phyloP scores from a whole-genome alignment of 1,140 invertebrate genomes.

The Luehdorfia chinensis region DNA sequence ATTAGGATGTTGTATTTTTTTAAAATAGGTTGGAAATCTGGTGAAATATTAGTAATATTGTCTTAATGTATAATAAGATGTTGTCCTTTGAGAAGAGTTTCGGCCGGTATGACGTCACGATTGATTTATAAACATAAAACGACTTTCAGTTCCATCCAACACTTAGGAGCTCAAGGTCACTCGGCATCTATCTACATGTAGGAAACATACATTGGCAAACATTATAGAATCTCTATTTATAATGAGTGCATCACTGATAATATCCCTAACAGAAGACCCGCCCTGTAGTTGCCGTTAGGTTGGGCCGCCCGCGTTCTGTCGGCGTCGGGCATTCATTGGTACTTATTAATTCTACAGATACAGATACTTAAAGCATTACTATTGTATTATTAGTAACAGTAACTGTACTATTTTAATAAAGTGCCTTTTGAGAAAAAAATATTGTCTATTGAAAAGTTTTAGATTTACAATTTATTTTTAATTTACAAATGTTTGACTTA shows the following conservation, averaged over 20 bases:
- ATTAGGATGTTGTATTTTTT: constrained; percentile 4
- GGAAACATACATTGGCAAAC: constrained; percentile 60
- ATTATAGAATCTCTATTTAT: constrained; percentile 60
- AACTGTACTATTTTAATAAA: too few relatives aligned
- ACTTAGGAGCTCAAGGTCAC: constrained; percentile 60
- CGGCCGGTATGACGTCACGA: constrained; percentile 66
- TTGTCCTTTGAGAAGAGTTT: too few relatives aligned
- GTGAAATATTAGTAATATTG: too few relatives aligned
- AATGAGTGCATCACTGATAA: constrained; percentile 44
- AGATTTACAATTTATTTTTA: too few relatives aligned
- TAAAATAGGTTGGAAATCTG: too few relatives aligned
- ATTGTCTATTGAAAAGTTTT: too few relatives aligned
- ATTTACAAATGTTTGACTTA: too few relatives aligned
- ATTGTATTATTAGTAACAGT: too few relatives aligned
- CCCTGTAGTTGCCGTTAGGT: constrained; percentile 41
- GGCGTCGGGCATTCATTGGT: background rate
- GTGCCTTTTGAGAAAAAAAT: too few relatives aligned
- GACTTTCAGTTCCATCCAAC: constrained; percentile 58
- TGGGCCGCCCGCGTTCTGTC: constrained; percentile 21
- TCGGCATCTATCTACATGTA: constrained; percentile 41
- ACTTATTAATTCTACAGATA: background rate
- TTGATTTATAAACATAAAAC: constrained; percentile 70
- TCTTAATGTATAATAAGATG: too few relatives aligned
- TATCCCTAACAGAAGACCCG: constrained; percentile 50
- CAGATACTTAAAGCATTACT: too few relatives aligned